Evolutionary conservation across 2,888 invertebrate genomes (phyloP).

Genomic region (Oscheius sp.): DNA sequence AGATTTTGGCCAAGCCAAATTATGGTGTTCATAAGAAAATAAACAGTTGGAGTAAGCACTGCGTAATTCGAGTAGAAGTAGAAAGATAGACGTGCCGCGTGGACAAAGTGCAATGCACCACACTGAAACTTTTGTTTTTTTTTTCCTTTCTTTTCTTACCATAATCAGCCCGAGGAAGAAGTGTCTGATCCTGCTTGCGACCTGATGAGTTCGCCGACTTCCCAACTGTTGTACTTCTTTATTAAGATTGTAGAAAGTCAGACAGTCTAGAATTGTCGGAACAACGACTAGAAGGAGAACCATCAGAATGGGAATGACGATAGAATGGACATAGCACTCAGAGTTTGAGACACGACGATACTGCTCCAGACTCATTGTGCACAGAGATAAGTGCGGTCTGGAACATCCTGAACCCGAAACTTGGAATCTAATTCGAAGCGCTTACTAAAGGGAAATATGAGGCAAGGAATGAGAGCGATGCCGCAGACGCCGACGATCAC

Average conservation of each 20-base stretch:
- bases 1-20: conserved; percentile 20
- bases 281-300: not conserved
- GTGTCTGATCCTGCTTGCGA: not conserved
- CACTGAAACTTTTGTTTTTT: not conserved
- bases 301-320: not conserved
- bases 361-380: conserved; percentile 24
- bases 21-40: conserved; percentile 23
- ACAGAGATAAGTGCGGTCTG: not conserved
- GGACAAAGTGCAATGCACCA: conserved; percentile 1
- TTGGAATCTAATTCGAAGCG: not conserved
- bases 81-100: conserved; percentile 1
- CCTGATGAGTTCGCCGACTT: not conserved
- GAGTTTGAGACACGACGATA: not conserved
- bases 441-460: conserved; percentile 18
- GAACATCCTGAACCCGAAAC: conserved; percentile 3
- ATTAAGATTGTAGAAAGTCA: conserved; percentile 1
- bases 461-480: not conserved
- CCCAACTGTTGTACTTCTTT: conserved; percentile 14
- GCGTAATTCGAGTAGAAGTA: conserved; percentile 3
- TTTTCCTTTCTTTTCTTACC: conserved; percentile 9
- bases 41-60: not conserved
- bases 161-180: conserved; percentile 13
- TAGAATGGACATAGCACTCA: not conserved
- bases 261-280: not conserved
- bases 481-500: not conserved